These are phyloP conservation scores for Phalacrocorax aristotelis DNA, from an alignment of 2,113 vertebrate genomes.

Conservation along the genomic window DNA sequence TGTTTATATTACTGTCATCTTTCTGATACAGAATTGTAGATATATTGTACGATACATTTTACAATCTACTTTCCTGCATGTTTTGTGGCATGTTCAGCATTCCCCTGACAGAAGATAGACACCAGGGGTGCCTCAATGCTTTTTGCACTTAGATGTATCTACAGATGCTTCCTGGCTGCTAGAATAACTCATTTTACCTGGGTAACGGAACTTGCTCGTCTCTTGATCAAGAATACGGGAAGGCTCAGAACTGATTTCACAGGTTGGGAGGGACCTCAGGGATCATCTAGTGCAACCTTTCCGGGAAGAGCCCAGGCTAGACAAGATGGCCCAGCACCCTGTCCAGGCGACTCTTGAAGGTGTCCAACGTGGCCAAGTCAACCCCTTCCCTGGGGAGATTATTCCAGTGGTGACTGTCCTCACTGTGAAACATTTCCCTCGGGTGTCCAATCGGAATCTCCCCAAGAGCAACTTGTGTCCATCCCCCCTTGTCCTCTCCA, in stretches of 20 bases:
- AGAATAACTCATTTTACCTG: background rate
- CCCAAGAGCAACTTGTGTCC: no score
- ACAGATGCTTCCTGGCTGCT: background rate
- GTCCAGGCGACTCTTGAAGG: no score
- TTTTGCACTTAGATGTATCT: background rate
- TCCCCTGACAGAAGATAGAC: background rate
- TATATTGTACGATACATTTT: background rate
- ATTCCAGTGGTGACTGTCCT: no score
- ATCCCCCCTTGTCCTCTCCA: no score
- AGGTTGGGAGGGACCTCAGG: no score
- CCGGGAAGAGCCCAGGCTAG: no score
- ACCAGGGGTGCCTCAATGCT: rapidly evolving
- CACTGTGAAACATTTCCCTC: no score
- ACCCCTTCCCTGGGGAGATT: no score
- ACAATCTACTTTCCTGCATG: rapidly evolving
- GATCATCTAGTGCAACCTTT: no score
- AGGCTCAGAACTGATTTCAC: background rate
- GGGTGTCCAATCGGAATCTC: no score
- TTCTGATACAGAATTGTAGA: background rate
- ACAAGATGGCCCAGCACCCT: no score
- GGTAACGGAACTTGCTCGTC: background rate
- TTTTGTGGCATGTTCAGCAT: background rate
- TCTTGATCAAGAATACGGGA: background rate
- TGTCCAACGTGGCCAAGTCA: no score
- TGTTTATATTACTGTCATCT: background rate